These are phyloP conservation scores for Autographa pulchrina DNA, from an alignment of 2,888 invertebrate genomes.

Conservation along the genomic window DNA sequence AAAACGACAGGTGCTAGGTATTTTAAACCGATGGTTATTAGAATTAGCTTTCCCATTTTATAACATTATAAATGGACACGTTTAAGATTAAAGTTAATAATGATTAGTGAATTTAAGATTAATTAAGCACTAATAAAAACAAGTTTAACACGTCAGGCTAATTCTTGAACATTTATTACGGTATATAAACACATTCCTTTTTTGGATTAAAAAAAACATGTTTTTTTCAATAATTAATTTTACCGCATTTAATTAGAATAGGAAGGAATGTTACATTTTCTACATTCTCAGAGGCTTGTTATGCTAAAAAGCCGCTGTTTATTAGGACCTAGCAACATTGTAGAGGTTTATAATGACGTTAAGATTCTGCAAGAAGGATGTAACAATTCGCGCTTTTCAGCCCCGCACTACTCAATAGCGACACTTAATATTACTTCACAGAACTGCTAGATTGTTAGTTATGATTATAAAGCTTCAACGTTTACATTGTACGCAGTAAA, in stretches of 20 bases:
- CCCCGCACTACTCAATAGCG: slow-evolving; percentile 43
- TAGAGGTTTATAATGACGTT: slow-evolving; percentile 45
- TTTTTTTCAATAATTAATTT: not conserved
- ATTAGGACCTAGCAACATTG: slow-evolving; percentile 48
- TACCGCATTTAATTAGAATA: slow-evolving; percentile 29
- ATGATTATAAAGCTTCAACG: slow-evolving; percentile 48
- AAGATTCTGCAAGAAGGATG: slow-evolving; percentile 41
- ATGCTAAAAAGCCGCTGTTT: slow-evolving; percentile 48
- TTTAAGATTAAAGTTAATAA: not conserved
- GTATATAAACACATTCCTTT: not conserved
- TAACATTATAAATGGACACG: slow-evolving; percentile 1
- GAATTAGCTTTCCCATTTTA: not conserved
- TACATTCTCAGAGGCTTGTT: slow-evolving; percentile 42
- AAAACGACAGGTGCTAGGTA: slow-evolving; percentile 1
- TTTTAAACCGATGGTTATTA: not conserved
- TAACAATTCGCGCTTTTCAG: slow-evolving; percentile 37
- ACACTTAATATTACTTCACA: slow-evolving; percentile 52
- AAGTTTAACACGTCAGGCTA: not conserved
- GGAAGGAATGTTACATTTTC: slow-evolving; percentile 48
- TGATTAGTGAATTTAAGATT: slow-evolving; percentile 5
- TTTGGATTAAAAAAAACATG: not conserved
- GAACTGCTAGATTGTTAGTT: slow-evolving; percentile 48
- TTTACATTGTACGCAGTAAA: slow-evolving; percentile 50
- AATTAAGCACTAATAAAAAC: slow-evolving; percentile 6
- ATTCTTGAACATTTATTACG: not conserved